phyloP scores from a whole-genome alignment of 2,113 vertebrate species.

The Dasyurus viverrinus region DNA sequence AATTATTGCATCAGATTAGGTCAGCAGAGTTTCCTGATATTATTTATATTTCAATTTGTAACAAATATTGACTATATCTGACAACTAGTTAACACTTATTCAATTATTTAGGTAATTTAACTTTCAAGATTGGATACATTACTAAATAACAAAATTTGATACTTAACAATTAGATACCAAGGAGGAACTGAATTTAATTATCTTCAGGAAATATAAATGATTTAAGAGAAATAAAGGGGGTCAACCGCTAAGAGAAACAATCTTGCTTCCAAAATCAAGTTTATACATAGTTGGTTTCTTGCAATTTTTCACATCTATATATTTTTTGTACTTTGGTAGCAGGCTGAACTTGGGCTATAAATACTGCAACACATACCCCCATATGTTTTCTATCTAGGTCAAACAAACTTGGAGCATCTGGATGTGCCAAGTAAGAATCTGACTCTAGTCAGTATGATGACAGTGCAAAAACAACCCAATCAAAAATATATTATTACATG shows the following conservation, averaged over 20 bases:
- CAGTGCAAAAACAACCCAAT: conserved; percentile 83
- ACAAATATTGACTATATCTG: conserved; percentile 29
- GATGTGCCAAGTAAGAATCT: conserved; percentile 86
- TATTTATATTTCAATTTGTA: conserved; percentile 30
- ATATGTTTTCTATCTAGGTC: conserved; percentile 87
- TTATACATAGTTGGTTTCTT: conserved; percentile 66
- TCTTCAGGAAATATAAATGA: background rate
- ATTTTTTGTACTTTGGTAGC: conserved; percentile 76
- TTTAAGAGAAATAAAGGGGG: background rate
- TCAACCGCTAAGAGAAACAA: background rate
- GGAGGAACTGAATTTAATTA: conserved; percentile 52
- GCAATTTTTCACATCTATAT: conserved; percentile 61
- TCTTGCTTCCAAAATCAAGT: conserved; percentile 47
- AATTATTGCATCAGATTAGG: conserved; percentile 49
- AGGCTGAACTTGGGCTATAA: conserved; percentile 85
- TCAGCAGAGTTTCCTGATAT: conserved; percentile 40
- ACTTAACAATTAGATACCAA: conserved; percentile 49
- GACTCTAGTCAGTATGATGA: conserved; percentile 87
- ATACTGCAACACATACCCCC: conserved; percentile 79
- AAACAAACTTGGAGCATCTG: conserved; percentile 79
- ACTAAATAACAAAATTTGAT: conserved; percentile 31
- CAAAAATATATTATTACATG: conserved; percentile 85
- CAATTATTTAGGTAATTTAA: background rate
- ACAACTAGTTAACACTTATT: conserved; percentile 35
- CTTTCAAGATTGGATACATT: conserved; percentile 49